Percentiles rank a stretch among this genome's conserved stretches.
phyloP scores from a whole-genome alignment of 2,113 vertebrate genomes.

The Equus przewalskii region DNA sequence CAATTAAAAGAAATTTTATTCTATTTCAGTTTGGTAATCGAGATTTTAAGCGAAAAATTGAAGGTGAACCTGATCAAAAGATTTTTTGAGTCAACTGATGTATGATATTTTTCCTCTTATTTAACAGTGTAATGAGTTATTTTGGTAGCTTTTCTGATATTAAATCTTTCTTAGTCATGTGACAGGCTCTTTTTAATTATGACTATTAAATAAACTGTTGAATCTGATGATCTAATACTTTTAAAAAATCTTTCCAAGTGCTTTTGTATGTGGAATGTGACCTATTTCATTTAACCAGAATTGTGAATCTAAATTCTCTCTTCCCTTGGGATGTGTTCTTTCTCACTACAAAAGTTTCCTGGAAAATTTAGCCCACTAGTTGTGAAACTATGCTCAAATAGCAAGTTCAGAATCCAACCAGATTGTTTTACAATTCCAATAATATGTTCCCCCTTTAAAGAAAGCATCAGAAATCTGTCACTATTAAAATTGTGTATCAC shows the following conservation, averaged over 20 bases:
- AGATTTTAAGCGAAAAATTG: background rate
- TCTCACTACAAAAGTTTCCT: background rate
- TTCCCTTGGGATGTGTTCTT: background rate
- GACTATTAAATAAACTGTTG: background rate
- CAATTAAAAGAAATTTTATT: background rate
- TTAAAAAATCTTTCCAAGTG: background rate
- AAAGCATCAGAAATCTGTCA: background rate
- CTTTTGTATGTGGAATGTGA: background rate
- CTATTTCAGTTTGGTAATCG: background rate
- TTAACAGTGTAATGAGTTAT: background rate
- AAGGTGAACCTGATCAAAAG: background rate
- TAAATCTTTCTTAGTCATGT: background rate
- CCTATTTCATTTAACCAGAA: background rate
- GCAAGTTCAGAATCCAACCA: background rate
- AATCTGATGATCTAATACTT: background rate
- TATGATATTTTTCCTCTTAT: background rate
- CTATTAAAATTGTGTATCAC: background rate
- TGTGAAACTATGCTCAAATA: background rate
- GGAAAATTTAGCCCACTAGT: background rate
- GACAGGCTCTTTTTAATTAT: background rate
- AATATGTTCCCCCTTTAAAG: background rate
- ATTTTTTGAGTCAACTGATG: background rate
- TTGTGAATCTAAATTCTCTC: background rate
- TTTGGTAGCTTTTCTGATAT: background rate
- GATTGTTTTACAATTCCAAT: background rate